Evolutionary conservation across 2,113 vertebrate species (phyloP).

Genomic region (Suncus etruscus): DNA sequence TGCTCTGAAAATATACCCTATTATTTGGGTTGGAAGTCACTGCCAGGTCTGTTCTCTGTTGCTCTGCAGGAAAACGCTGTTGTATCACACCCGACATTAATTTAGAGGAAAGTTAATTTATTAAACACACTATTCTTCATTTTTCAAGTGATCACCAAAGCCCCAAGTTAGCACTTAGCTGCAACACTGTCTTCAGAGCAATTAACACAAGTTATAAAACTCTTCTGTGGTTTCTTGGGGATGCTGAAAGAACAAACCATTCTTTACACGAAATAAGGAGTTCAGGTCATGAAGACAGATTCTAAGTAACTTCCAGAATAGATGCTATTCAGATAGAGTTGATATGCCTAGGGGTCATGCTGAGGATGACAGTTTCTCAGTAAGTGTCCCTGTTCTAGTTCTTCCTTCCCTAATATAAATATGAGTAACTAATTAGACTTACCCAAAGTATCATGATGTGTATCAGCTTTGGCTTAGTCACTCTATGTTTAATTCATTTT

Average conservation of each 20-base stretch:
- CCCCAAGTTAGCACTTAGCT: conserved; percentile 63
- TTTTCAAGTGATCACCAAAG: conserved; percentile 66
- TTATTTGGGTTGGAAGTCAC: conserved; percentile 55
- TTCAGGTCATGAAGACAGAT: background rate
- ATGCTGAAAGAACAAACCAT: conserved; percentile 20
- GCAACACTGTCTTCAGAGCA: conserved; percentile 68
- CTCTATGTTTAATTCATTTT: background rate
- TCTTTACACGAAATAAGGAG: conserved; percentile 49
- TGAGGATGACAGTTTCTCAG: background rate
- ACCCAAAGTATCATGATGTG: background rate
- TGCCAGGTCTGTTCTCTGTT: conserved; percentile 38
- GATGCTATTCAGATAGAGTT: conserved; percentile 10
- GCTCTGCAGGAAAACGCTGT: background rate
- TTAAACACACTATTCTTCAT: conserved; percentile 27
- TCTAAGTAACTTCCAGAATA: background rate
- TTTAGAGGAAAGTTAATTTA: conserved; percentile 55
- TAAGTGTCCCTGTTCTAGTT: background rate
- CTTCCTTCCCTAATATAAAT: background rate
- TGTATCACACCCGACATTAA: background rate
- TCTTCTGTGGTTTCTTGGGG: conserved; percentile 49
- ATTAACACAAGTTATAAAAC: conserved; percentile 71
- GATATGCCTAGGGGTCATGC: background rate
- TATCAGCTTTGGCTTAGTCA: background rate
- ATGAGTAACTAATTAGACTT: too few species aligned
- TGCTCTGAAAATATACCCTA: conserved; percentile 27